Base-by-base conservation (phyloP, 2,797 vertebrate genomes). In the Mormyrops boulengeri region DNA sequence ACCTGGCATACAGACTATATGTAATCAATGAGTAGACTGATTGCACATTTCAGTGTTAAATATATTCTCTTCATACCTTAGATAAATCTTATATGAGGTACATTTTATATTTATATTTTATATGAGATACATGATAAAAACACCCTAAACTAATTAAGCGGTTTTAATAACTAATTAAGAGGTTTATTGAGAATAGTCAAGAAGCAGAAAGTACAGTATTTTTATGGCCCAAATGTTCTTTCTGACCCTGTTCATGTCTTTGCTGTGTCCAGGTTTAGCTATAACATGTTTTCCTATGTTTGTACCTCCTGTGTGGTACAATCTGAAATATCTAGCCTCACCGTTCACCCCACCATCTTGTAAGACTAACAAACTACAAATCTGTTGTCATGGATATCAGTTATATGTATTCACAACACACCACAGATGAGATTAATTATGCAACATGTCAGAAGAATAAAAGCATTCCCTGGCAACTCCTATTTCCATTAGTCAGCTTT, bases 341-440 rank as follows among this genome's bases (percentile, higher is more conserved):
- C 30, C 4, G 1, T 55, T 87, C 52, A 38, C 26, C 26, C 19
- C 50, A 55, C n/a, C 85, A 53, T 55, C 50, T 55, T 55, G 85
- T 57, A 87, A 87, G 49, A 85, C n/a, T 30, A 47, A 52, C 84
- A 49, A 53, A 12, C 85, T 19, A 87, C 85, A 87, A 87, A 41
- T 55, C 85, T 87, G 85, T 87, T 87, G 57, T 55, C 52, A 57
- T 14, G n/a, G 49, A 38, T 55, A 19, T 50, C 85, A 14, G 26
- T 55, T 57, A 87, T 53, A 52, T 9, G 9, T 85, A 11, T 12
- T 52, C n/a, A 52, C 49, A 30, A 47, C 49, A 52, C n/a, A 52
- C 84, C n/a, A 7, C 49, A 26, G 17, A 53, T 6, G 44, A 49
- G 30, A 52, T 52, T 85, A 50, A 53, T 11, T 17, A 26, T 49